These are phyloP conservation scores for Lophura nycthemera DNA, from an alignment of 2,113 vertebrate genomes.

Conservation along the genomic window DNA sequence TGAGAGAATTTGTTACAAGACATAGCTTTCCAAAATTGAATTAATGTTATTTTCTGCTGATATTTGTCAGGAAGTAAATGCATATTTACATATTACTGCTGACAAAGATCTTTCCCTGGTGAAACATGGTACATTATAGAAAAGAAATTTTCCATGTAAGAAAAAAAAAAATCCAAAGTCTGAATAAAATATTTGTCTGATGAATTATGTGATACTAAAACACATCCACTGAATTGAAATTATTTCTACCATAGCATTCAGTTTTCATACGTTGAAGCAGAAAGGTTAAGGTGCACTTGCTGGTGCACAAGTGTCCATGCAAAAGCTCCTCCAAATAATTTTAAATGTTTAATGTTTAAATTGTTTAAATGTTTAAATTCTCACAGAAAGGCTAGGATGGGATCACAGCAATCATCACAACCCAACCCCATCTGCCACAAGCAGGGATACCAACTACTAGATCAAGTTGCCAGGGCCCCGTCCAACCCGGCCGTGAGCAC, in stretches of 20 bases:
- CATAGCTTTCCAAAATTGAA: background rate
- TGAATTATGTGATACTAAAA: background rate
- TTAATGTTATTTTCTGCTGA: background rate
- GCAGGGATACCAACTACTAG: too few relatives aligned
- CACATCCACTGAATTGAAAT: background rate
- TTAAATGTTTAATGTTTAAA: too few relatives aligned
- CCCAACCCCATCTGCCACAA: too few relatives aligned
- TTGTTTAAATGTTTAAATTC: background rate
- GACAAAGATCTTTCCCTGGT: background rate
- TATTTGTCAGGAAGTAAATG: background rate
- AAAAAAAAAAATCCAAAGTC: background rate
- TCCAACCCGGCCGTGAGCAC: too few relatives aligned
- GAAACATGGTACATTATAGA: background rate
- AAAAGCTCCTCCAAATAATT: background rate
- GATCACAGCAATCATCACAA: too few relatives aligned
- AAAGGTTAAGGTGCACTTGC: background rate
- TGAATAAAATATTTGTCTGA: background rate
- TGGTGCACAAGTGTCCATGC: background rate
- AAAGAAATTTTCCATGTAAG: background rate
- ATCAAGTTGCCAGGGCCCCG: too few relatives aligned
- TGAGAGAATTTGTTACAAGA: background rate
- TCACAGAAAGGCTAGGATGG: too few relatives aligned
- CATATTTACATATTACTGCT: background rate
- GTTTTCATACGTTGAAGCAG: background rate
- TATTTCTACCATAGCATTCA: background rate